These are phyloP conservation scores for Platycheirus albimanus DNA, from an alignment of 2,888 invertebrate species.

Conservation along the genomic window DNA sequence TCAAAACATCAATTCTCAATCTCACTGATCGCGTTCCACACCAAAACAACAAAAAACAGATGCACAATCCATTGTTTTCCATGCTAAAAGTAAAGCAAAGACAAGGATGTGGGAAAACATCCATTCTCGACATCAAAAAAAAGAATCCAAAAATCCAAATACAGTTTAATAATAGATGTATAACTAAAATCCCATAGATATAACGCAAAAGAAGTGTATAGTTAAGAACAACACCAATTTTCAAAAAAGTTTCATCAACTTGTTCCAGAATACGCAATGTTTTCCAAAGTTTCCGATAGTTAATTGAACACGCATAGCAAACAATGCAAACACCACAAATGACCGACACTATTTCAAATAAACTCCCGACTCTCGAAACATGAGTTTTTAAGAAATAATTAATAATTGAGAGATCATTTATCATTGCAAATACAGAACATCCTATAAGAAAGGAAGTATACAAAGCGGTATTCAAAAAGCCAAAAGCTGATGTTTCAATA, in stretches of 20 bases:
- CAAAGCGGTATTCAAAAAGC: constrained; percentile 75
- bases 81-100: constrained; percentile 80
- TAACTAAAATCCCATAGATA: background rate
- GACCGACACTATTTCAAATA: background rate
- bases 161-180: background rate
- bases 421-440: constrained; percentile 77
- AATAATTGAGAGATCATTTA: constrained; percentile 79
- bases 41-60: constrained; percentile 80
- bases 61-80: constrained; percentile 75
- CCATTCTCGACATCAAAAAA: constrained; percentile 76
- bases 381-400: constrained; percentile 81
- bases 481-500: constrained; percentile 76
- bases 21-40: constrained; percentile 80
- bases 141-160: background rate
- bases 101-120: constrained; percentile 79
- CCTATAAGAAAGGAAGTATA: constrained; percentile 74
- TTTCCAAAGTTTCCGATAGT: background rate
- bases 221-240: constrained; percentile 1
- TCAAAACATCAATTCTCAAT: constrained; percentile 79
- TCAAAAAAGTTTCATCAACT: background rate
- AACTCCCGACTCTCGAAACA: constrained; percentile 77
- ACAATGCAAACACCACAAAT: background rate
- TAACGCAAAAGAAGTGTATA: background rate
- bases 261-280: background rate
- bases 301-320: background rate